Conservation (phyloP, 2,113 vertebrate species). For the Oceanites oceanicus region DNA sequence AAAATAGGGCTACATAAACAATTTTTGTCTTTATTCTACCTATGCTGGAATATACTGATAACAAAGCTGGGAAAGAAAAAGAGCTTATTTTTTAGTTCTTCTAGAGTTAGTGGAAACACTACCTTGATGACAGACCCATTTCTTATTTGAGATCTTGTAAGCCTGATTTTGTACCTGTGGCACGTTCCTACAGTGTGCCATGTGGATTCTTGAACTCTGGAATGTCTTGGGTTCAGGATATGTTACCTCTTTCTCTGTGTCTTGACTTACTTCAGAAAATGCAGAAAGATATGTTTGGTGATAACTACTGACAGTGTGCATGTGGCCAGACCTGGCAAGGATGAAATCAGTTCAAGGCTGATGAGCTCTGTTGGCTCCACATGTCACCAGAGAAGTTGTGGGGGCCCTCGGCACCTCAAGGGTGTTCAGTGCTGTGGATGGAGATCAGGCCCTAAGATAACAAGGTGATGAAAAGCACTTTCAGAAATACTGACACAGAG, state of each 20-base stretch:
- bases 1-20: neutral
- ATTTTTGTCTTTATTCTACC: neutral
- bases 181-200: neutral
- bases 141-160: neutral
- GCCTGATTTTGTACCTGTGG: neutral
- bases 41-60: neutral
- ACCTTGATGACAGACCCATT: neutral
- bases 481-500: neutral
- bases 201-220: neutral
- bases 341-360: neutral
- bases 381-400: neutral
- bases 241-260: neutral
- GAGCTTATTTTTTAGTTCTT: neutral
- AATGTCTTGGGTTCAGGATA: neutral
- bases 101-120: neutral
- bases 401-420: neutral
- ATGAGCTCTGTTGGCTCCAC: neutral
- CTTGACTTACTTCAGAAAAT: neutral
- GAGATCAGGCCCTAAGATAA: neutral
- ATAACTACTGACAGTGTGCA: neutral
- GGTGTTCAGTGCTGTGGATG: neutral
- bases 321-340: neutral
- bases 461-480: conserved; percentile 23
- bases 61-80: neutral
- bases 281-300: neutral